phyloP scores from a whole-genome alignment of 2,113 vertebrate species.

The Pterocles gutturalis region DNA sequence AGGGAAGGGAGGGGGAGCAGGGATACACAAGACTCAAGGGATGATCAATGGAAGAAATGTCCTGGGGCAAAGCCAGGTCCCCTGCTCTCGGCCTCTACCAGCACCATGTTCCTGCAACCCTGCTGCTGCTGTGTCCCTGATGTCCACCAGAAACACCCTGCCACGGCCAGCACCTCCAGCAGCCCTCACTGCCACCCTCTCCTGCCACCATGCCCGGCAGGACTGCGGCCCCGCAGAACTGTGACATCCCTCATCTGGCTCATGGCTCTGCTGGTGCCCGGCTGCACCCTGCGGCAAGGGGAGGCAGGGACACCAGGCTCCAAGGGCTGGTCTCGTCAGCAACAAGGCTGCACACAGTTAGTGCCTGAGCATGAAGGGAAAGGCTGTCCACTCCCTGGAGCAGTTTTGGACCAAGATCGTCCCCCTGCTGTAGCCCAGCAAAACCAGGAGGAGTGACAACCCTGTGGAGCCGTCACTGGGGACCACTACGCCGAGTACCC shows the following conservation, averaged over 20 bases:
- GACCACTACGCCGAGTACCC: fast-evolving
- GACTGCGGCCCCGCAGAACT: too few relatives aligned
- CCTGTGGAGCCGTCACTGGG: background rate
- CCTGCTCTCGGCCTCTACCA: background rate
- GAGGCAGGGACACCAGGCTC: background rate
- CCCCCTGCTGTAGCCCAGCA: background rate
- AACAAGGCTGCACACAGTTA: background rate
- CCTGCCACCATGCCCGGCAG: background rate
- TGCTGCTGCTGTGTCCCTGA: background rate
- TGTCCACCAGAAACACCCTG: background rate
- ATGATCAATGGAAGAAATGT: background rate
- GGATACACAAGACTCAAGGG: background rate
- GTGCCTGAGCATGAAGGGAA: background rate
- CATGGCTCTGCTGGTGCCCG: background rate
- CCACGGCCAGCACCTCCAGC: background rate
- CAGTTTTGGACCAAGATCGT: background rate
- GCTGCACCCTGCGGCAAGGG: background rate
- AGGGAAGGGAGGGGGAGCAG: background rate
- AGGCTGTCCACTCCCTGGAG: background rate
- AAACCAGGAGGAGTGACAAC: background rate
- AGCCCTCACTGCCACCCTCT: background rate
- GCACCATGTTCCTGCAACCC: background rate
- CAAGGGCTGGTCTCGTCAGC: background rate
- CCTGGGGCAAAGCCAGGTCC: background rate
- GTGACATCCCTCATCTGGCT: background rate